Base-by-base conservation (phyloP, 1,140 invertebrate genomes). In the Nautilus pompilius region DNA sequence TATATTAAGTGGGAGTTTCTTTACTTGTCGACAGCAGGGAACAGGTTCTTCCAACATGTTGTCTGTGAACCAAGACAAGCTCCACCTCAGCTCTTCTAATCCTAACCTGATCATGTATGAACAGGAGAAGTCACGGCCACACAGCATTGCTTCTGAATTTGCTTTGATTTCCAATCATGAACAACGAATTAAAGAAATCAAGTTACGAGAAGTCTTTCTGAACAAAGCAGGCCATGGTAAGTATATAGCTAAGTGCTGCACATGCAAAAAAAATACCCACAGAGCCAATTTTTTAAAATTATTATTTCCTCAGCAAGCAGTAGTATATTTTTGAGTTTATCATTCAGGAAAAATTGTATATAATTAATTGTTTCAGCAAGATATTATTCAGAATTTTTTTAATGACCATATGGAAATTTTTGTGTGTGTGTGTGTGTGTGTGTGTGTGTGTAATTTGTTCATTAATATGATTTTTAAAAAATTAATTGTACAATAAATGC, bases 141-240 rank as follows among this genome's bases (percentile, higher is more conserved):
- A 70, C 69, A 64, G 60, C 58, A 33, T 65, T 72, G 41, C 54
- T 60, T 61, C 33, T 26, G 45, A 15, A 58, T 56, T 13, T 32
- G 32, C 15, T 22, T 20, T n/a, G 66, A 45, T 59, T 66, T 57
- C 15, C 53, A 63, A 49, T 24, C 71, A 72, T 51, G 67, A 69
- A 72, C 82, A 24, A 85, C 85, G 6, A 41, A 70, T 72, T 51
- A 69, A 74, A 58, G 88, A 89, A 63, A 86, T 87, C 61, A 88
- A 89, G 71, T 68, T 87, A 22, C 76, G 86, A 49, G 88, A 89
- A 63, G 88, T 90, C 80, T 91, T 90, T 80, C 80, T 88, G 2
- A 83, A 86, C 4, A 80, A 89, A 29, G 89, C 89, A 15, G 89
- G 89, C 77, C 87, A 89, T 75, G 84, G 81, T 81, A 65, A 66